phyloP scores from a whole-genome alignment of 2,888 invertebrate species.

The Imbricaverruca yamaguchii region DNA sequence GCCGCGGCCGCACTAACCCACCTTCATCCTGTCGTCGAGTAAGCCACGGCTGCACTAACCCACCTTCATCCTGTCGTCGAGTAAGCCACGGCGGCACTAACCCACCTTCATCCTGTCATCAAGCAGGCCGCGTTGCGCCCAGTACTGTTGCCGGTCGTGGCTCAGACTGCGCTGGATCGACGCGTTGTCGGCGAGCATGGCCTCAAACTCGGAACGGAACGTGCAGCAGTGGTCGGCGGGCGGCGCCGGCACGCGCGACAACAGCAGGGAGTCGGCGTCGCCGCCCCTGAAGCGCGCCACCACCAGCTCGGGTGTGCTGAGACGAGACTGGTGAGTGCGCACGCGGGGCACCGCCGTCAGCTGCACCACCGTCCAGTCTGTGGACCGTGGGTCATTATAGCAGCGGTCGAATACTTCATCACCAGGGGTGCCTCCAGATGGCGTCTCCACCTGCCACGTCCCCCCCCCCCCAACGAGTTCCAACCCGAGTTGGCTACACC shows the following conservation, averaged over 20 bases:
- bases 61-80: too few species aligned
- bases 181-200: constrained; percentile 13
- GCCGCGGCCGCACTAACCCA: too few species aligned
- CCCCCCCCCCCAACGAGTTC: too few species aligned
- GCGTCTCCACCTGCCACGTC: too few species aligned
- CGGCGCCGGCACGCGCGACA: constrained; percentile 15
- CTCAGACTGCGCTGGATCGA: neutral
- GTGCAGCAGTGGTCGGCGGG: neutral
- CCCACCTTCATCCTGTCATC: constrained; percentile 28
- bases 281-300: constrained; percentile 9
- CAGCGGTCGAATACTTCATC: too few species aligned
- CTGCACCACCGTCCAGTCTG: neutral
- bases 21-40: too few species aligned
- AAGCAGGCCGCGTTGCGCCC: neutral
- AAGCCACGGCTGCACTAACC: too few species aligned
- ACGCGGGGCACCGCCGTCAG: constrained; percentile 1
- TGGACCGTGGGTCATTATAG: neutral
- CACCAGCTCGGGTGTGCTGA: constrained; percentile 1
- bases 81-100: constrained; percentile 22
- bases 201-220: constrained; percentile 9
- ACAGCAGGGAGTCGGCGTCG: neutral
- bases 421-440: too few species aligned
- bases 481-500: too few species aligned
- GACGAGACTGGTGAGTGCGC: neutral
- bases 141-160: neutral